Evolutionary conservation across 2,113 vertebrate species (phyloP), one percentile per base, ranked within the genome.

Genomic region (Prunella fulvescens): DNA sequence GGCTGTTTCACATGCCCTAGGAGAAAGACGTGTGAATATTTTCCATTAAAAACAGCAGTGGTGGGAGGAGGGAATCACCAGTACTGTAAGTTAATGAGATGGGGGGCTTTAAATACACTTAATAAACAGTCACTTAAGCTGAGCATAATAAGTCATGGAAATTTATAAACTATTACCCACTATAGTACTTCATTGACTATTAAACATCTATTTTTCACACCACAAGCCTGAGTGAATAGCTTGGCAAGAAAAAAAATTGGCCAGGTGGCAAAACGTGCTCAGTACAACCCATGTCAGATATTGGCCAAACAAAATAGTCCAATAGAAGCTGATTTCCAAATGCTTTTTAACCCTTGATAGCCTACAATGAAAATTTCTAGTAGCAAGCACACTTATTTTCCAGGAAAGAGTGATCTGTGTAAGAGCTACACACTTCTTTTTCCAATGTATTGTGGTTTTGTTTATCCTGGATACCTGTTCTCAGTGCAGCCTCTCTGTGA

Each of bases 201-300:
- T 98, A 98, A 97, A 97, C 95, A 96, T 97, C 83, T 39, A 69
- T 91, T 98, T 98, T 98, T 98, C 97, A 98, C 97, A 96, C 97
- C 96, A 97, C 93, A 96, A 94, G 96, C 96, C 95, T 94, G 82
- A 97, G 91, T 97, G 96, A 97, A 98, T 96, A 97, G 95, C 95
- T 97, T 98, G 97, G 97, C 95, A 97, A 78, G 94, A 91, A 95
- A 93, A 95, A 97, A 97, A 96, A 96, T 95, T 83, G 95, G 94
- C 96, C 95, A 98, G 96, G 97, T 98, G 95, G 96, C 93, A 96
- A 97, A 97, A 97, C 18, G 95, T 96, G 96, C 96, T 97, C 93
- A 69, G 82, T 94, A 95, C 77, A 92, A 81, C 76, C 74, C 88
- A 69, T 97, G 97, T 97, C 93, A 96, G 93, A 97, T 93, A 97